Percentiles rank a stretch among this genome's conserved stretches.
Evolutionary conservation across 1,140 invertebrate species (phyloP).

Genomic region (Grapholita molesta): DNA sequence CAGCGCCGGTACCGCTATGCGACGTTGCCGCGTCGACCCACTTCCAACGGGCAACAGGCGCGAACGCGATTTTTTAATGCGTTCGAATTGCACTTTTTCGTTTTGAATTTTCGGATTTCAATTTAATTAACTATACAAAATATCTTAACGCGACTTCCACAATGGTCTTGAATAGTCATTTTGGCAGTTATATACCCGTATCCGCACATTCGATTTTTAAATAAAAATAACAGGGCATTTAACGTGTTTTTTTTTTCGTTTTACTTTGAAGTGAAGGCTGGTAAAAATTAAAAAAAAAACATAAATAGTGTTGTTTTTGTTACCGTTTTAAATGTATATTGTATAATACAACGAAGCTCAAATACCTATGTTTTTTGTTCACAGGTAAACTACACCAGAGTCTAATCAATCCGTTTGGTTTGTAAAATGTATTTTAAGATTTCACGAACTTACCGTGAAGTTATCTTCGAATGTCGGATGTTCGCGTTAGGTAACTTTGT

Average conservation of each 20-base stretch:
- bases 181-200: not conserved
- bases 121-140: conserved; percentile 13
- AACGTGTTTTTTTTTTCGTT: not conserved
- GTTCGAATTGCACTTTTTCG: conserved; percentile 42
- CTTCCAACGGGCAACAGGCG: conserved; percentile 51
- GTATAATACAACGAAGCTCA: no score
- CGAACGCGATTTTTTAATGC: conserved; percentile 47
- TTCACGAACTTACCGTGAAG: no score
- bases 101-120: conserved; percentile 26
- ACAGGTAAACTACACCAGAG: no score
- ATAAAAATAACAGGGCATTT: not conserved
- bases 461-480: no score
- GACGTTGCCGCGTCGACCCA: conserved; percentile 59
- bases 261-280: no score
- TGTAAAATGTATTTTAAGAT: no score
- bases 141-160: not conserved
- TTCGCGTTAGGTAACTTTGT: no score
- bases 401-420: no score
- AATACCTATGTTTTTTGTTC: no score
- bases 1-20: conserved; percentile 58
- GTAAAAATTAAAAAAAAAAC: no score
- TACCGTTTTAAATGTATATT: no score
- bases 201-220: not conserved
- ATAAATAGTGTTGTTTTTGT: no score
- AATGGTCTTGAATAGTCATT: not conserved